Evolutionary conservation across 2,888 invertebrate genomes (phyloP), one percentile per base, ranked within the genome.

Genomic region (Agrotis ipsilon): DNA sequence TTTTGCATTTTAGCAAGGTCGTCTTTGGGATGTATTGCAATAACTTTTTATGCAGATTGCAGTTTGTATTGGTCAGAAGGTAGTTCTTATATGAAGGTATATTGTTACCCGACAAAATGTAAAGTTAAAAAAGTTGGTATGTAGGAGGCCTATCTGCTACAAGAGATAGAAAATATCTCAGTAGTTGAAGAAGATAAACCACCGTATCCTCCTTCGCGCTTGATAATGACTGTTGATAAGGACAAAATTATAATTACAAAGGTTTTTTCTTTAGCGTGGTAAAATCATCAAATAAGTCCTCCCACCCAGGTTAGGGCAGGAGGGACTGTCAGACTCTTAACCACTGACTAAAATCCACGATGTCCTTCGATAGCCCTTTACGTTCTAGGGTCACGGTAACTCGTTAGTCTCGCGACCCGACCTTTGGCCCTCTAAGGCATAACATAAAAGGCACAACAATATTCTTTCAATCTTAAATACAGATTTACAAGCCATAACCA

Each of bases 1-100:
- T 48, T 52, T 74, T 58, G 55, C 43, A 57, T 45, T 6, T 32
- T 32, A 11, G 19, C 9, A 63, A 59, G 24, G 43, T 74, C 3
- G 0, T 24, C 11, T 21, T 39, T 18, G 1, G 1, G 21, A n/a
- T 55, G 65, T 46, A 21, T 32, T 55, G 48, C 24, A 48, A 43
- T 43, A 6, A 45, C 3, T 24, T 18, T 43, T 24, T 46, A 9
- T 66, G 14, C 18, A 19, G 16, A 27, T 18, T 39, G 14, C 18
- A 27, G 16, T 32, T n/a, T 24, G 18, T 32, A 11, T 55, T 32
- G 13, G 27, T n/a, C n/a, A 16, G 2, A 21, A 16, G n/a, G n/a
- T n/a, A n/a, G n/a, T n/a, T n/a, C n/a, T n/a, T 14, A 13, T n/a
- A 13, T 3, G 2, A 6, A 6, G 14, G 7, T 16, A 3, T 51